Percentiles rank a stretch among this genome's conserved stretches.
Evolutionary conservation across 2,888 invertebrate genomes (phyloP).

Genomic region (Dichetophora obliterata): DNA sequence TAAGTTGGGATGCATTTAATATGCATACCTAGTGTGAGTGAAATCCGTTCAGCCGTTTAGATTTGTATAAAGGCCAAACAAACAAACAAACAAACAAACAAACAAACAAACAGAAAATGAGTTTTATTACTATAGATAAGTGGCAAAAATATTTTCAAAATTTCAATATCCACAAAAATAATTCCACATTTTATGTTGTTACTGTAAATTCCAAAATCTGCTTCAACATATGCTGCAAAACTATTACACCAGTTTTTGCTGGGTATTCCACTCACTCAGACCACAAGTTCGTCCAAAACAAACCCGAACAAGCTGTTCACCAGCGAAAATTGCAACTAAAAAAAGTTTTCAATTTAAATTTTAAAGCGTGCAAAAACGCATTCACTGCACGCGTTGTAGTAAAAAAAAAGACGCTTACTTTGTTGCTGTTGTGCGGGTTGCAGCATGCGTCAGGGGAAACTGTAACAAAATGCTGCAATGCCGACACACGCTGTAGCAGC

Average conservation of each 20-base stretch:
- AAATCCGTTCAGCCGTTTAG: too few relatives aligned
- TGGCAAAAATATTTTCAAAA: too few relatives aligned
- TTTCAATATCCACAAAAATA: too few relatives aligned
- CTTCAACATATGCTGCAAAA: not conserved
- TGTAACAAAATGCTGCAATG: not conserved
- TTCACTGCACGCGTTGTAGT: not conserved
- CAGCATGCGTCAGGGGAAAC: not conserved
- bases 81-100: too few relatives aligned
- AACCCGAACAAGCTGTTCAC: not conserved
- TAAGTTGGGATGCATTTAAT: too few relatives aligned
- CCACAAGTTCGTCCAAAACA: not conserved
- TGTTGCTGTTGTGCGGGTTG: not conserved
- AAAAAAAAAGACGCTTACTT: not conserved
- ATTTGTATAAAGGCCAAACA: too few relatives aligned
- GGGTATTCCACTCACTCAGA: not conserved
- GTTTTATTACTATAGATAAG: too few relatives aligned
- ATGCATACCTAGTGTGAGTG: too few relatives aligned
- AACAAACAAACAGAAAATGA: too few relatives aligned
- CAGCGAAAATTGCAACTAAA: slow-evolving; percentile 1
- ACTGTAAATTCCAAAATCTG: not conserved
- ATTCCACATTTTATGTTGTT: too few relatives aligned
- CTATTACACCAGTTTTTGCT: not conserved
- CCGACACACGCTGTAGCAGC: not conserved
- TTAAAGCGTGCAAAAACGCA: slow-evolving; percentile 18
- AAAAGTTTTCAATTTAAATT: slow-evolving; percentile 21